Percentiles rank a stretch among this genome's conserved stretches.
These are phyloP conservation scores for Trissolcus basalis DNA, from an alignment of 1,140 invertebrate species.

Conservation along the genomic window DNA sequence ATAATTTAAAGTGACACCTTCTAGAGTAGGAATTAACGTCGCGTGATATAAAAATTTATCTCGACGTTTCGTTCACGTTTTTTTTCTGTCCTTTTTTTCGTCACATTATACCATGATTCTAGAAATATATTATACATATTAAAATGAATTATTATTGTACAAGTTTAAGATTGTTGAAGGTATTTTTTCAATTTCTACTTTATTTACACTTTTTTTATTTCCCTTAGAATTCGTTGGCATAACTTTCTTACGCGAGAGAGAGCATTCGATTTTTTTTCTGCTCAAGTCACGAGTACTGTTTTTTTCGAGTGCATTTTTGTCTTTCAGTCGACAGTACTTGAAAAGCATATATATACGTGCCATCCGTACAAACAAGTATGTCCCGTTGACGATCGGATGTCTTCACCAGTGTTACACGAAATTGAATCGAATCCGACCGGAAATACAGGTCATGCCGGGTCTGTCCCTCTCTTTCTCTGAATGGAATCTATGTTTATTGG, in stretches of 20 bases:
- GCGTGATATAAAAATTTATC: too few species aligned
- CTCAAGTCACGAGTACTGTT: not conserved
- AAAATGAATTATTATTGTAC: too few species aligned
- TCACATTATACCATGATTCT: too few species aligned
- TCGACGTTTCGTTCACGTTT: too few species aligned
- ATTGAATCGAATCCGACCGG: constrained; percentile 52
- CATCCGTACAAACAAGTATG: constrained; percentile 37
- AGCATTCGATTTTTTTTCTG: too few species aligned
- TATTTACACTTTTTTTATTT: too few species aligned
- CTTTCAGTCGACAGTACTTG: not conserved
- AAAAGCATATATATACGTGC: constrained; percentile 10
- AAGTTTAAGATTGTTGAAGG: too few species aligned
- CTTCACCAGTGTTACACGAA: constrained; percentile 47
- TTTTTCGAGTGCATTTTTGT: constrained; percentile 12
- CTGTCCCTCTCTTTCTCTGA: constrained; percentile 36
- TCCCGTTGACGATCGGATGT: constrained; percentile 49
- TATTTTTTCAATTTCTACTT: too few species aligned
- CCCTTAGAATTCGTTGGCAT: too few species aligned
- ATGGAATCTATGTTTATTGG: constrained; percentile 52
- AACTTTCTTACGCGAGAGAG: too few species aligned
- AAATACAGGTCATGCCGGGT: constrained; percentile 54
- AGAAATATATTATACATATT: too few species aligned
- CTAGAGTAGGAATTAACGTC: not conserved
- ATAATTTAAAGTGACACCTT: not conserved
- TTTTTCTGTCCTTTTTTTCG: too few species aligned